Evolutionary conservation across 64 coral and sea anemone genomes (phyloP).

Genomic region (Pocillopora damicornis): DNA sequence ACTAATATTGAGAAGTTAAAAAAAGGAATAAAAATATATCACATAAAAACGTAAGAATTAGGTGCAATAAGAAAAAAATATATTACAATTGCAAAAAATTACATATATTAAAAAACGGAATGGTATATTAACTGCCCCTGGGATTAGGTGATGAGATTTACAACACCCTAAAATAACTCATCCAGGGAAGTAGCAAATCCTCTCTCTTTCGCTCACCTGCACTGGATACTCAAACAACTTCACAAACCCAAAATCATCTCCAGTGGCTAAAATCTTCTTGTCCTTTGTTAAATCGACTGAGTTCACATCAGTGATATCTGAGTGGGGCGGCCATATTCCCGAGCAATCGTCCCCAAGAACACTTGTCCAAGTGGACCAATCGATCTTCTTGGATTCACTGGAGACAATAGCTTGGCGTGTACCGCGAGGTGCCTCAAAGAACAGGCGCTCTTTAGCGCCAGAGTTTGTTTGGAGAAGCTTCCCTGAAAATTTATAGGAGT

Average conservation of each 20-base stretch:
- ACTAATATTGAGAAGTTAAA: too few relatives aligned
- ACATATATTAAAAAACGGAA: too few relatives aligned
- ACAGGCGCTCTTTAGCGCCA: slow-evolving; percentile 88
- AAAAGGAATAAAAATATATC: too few relatives aligned
- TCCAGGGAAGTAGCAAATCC: neutral
- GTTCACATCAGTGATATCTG: slow-evolving; percentile 93
- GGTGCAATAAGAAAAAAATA: too few relatives aligned
- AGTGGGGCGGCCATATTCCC: slow-evolving; percentile 93
- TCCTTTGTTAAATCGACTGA: slow-evolving; percentile 87
- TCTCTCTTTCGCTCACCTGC: slow-evolving; percentile 41
- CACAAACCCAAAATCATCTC: slow-evolving; percentile 96
- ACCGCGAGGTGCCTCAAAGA: slow-evolving; percentile 92
- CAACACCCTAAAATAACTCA: too few relatives aligned
- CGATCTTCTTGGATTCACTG: slow-evolving; percentile 77
- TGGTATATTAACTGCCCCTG: too few relatives aligned
- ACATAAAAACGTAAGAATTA: too few relatives aligned
- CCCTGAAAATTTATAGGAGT: slow-evolving; percentile 31
- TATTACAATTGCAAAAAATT: too few relatives aligned
- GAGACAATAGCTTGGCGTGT: slow-evolving; percentile 78
- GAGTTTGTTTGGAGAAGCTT: slow-evolving; percentile 97
- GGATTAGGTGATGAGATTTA: too few relatives aligned
- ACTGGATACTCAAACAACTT: slow-evolving; percentile 94
- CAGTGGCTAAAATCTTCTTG: slow-evolving; percentile 80
- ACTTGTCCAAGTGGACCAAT: slow-evolving; percentile 83
- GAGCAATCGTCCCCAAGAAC: slow-evolving; percentile 72